Base-by-base conservation (phyloP, 2,888 invertebrate species). In the Drosophila anomelani region DNA sequence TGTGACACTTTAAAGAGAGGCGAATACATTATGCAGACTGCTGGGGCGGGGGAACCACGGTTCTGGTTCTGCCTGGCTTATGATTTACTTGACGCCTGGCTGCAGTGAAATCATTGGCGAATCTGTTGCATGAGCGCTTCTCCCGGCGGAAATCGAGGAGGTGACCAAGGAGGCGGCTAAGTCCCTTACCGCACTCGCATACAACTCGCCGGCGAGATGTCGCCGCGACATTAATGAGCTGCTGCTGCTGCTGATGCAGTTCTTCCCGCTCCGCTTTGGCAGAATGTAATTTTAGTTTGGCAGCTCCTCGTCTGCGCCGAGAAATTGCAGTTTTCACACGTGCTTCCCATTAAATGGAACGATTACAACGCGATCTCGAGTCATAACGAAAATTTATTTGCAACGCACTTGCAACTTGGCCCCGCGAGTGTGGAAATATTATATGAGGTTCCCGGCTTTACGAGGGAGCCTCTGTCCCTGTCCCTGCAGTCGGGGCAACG, bases 311-410 rank as follows among this genome's bases (percentile, higher is more conserved):
- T 29, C 44, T 39, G 39, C 66, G 36, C 75, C 79, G 81, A 76
- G 76, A 78, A 84, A 88, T 80, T 85, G 80, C 79, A 80, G 77
- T 78, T 85, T 88, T 90, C 90, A 90, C 90, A 90, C 91, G 90
- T 90, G 90, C 89, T 91, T 88, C 90, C 91, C 88, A 91, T 90
- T 90, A 90, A 90, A 86, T 80, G 83, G 73, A 86, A 81, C 89
- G 90, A 89, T 90, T 88, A 90, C 90, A 80, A 67, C 74, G 82
- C 82, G 81, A 87, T 89, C 83, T 78, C 71, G 67, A 80, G 79
- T 87, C 86, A 85, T 83, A 91, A 91, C 77, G 87, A 81, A 90
- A 90, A 91, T 91, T 90, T 91, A 90, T 90, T 90, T 88, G 81
- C 84, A 75, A 61, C 71, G 69, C 61, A 62, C 47, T 54, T 62